phyloP scores from a whole-genome alignment of 2,113 vertebrate species.

The Myotis lucifugus region DNA sequence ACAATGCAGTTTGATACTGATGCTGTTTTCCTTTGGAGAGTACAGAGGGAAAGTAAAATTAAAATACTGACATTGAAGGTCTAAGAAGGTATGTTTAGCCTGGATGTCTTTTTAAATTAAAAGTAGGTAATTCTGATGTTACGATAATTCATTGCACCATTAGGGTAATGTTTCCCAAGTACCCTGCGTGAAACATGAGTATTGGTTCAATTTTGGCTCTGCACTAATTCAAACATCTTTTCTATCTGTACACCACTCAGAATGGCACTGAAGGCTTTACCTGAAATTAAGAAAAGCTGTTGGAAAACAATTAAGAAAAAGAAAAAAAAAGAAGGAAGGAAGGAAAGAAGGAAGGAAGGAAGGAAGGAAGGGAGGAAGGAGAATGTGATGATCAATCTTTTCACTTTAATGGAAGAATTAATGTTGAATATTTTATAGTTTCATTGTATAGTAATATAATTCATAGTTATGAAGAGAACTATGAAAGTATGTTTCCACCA shows the following conservation, averaged over 20 bases:
- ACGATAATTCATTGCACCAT: neutral
- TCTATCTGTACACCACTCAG: neutral
- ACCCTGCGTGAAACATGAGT: neutral
- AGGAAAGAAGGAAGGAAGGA: too few relatives aligned
- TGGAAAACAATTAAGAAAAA: neutral
- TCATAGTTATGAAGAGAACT: neutral
- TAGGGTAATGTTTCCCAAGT: neutral
- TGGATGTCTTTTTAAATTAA: neutral
- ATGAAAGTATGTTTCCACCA: neutral
- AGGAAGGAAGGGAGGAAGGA: too few relatives aligned
- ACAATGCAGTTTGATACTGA: neutral
- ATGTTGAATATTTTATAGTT: neutral
- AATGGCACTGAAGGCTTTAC: neutral
- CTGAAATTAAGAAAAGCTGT: neutral
- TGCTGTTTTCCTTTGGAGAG: neutral
- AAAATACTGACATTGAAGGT: neutral
- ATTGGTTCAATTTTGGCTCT: neutral
- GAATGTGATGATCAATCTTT: neutral
- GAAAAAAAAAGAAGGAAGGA: too few relatives aligned
- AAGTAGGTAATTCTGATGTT: neutral
- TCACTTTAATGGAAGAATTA: neutral
- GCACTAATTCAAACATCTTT: conserved; percentile 1
- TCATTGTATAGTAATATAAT: neutral
- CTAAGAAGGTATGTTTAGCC: neutral
- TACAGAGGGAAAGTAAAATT: neutral